Percentiles rank a stretch among this genome's conserved stretches.
phyloP scores from a whole-genome alignment of 1,140 invertebrate species.

The Drosophila santomea region DNA sequence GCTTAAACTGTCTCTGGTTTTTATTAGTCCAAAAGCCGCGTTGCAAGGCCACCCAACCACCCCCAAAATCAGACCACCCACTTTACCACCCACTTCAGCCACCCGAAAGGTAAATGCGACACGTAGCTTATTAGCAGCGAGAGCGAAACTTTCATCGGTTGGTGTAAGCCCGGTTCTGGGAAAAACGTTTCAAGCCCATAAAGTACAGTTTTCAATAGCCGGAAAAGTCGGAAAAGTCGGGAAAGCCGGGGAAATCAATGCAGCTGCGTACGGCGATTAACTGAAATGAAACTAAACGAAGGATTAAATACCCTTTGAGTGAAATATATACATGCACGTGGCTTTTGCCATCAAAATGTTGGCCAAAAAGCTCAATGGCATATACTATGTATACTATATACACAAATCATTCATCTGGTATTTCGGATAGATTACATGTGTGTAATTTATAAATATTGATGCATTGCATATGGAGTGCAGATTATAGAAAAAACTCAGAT shows the following conservation, averaged over 20 bases:
- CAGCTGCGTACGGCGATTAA: constrained; percentile 2
- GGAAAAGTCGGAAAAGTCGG: background rate
- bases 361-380: background rate
- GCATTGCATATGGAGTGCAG: too few relatives aligned
- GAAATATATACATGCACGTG: background rate
- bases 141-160: constrained; percentile 23
- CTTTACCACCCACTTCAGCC: background rate
- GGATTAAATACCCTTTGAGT: background rate
- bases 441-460: too few relatives aligned
- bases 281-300: background rate
- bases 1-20: constrained; percentile 67
- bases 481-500: too few relatives aligned
- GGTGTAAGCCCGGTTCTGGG: constrained; percentile 1
- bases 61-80: background rate
- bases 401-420: background rate
- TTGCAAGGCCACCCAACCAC: background rate
- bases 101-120: constrained; percentile 35
- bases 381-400: background rate
- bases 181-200: constrained; percentile 32
- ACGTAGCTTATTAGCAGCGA: constrained; percentile 50
- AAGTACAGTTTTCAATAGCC: constrained; percentile 34
- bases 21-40: constrained; percentile 50
- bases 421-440: too few relatives aligned
- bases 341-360: too few relatives aligned
- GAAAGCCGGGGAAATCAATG: constrained; percentile 3